Percentiles rank a stretch among this genome's conserved stretches.
These are phyloP conservation scores for Nesoenas mayeri DNA, from an alignment of 2,113 vertebrate species.

Conservation along the genomic window DNA sequence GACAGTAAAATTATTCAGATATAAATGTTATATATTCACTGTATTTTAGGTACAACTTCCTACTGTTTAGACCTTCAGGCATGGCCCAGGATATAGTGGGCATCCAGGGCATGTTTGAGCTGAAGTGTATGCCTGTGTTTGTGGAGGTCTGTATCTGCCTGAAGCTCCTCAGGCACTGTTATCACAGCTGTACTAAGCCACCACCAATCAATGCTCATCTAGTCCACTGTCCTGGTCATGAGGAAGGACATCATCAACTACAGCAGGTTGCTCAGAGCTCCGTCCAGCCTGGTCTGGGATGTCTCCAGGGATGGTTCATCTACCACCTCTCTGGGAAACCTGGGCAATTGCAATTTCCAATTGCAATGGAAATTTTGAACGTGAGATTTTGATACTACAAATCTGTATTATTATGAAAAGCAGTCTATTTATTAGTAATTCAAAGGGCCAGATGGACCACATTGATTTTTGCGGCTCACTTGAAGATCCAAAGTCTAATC, in stretches of 20 bases:
- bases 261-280: no score
- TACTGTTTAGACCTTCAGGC: neutral
- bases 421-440: neutral
- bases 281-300: no score
- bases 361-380: neutral
- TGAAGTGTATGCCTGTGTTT: neutral
- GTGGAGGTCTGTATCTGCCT: no score
- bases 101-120: neutral
- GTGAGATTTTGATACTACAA: neutral
- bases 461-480: neutral
- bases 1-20: neutral
- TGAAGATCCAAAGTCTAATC: neutral
- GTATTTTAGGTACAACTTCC: neutral
- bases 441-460: neutral
- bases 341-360: neutral
- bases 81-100: neutral
- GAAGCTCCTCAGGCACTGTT: neutral
- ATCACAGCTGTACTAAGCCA: neutral
- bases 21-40: neutral
- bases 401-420: neutral
- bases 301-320: no score
- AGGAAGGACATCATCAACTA: no score
- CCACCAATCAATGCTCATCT: neutral
- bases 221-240: no score
- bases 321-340: no score